Evolutionary conservation across 1,140 invertebrate genomes (phyloP).

Genomic region (Tenebrio molitor): DNA sequence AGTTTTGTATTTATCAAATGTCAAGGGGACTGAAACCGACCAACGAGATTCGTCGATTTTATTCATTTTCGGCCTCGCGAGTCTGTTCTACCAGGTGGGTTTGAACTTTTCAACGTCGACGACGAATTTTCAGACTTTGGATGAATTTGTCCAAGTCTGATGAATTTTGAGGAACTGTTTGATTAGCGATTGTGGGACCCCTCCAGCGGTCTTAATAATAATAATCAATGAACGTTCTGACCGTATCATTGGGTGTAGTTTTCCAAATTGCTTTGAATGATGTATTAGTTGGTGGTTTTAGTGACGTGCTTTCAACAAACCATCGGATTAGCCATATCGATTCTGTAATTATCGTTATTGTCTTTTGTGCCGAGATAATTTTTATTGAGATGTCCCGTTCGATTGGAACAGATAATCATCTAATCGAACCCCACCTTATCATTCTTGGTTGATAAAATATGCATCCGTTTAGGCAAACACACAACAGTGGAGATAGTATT

Average conservation of each 20-base stretch:
- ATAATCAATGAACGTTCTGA: neutral
- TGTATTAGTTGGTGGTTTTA: neutral
- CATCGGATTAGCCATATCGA: neutral
- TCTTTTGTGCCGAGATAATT: neutral
- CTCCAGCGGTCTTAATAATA: no score
- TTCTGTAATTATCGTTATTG: neutral
- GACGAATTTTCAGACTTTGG: neutral
- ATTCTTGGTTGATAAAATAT: no score
- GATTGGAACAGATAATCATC: no score
- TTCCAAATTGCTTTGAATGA: neutral
- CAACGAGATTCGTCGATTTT: neutral
- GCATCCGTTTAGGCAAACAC: no score
- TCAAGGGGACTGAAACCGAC: slow-evolving; percentile 25
- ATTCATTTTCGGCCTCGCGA: slow-evolving; percentile 1
- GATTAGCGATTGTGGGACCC: no score
- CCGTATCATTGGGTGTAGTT: no score
- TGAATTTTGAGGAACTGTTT: no score
- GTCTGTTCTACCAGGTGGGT: neutral
- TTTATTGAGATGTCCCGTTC: neutral
- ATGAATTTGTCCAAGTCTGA: neutral
- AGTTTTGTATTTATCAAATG: slow-evolving; percentile 45
- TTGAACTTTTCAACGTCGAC: neutral
- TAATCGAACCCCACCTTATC: no score
- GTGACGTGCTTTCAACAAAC: neutral
- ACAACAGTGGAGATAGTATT: no score